Percentiles rank a stretch among this genome's conserved stretches.
phyloP scores from a whole-genome alignment of 2,888 invertebrate species.

The Dicranocentrus wangi region DNA sequence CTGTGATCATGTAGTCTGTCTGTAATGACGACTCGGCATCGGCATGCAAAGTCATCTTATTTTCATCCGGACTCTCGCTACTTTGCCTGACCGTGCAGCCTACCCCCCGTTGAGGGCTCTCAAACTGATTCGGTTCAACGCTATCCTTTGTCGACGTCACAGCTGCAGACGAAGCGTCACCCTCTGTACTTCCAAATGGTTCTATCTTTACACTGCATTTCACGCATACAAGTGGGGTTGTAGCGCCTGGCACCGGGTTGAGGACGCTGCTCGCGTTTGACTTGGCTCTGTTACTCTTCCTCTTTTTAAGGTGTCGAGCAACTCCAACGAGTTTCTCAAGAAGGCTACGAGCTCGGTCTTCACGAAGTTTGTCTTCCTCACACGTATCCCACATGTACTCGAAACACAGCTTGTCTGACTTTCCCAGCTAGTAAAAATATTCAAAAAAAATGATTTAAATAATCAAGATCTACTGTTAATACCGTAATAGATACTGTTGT shows the following conservation, averaged over 20 bases:
- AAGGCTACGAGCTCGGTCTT: conserved; percentile 56
- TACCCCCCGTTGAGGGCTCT: conserved; percentile 24
- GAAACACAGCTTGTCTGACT: conserved; percentile 74
- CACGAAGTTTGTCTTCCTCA: conserved; percentile 58
- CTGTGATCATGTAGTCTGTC: too few relatives aligned
- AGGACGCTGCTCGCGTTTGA: conserved; percentile 3
- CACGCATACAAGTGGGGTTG: conserved; percentile 35
- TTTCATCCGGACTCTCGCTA: conserved; percentile 24
- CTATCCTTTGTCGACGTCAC: not conserved
- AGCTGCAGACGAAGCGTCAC: not conserved
- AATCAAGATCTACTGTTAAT: too few relatives aligned
- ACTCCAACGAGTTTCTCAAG: conserved; percentile 64
- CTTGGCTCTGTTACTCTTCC: conserved; percentile 65
- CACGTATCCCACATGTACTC: conserved; percentile 76
- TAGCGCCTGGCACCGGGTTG: not conserved
- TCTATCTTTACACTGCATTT: conserved; percentile 66
- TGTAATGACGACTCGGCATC: not conserved
- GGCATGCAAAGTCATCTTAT: conserved; percentile 31
- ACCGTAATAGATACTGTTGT: not conserved
- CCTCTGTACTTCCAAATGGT: conserved; percentile 24
- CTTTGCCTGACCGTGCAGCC: not conserved
- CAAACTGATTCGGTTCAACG: conserved; percentile 5
- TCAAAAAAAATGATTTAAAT: not conserved
- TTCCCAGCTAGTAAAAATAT: conserved; percentile 73
- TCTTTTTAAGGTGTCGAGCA: conserved; percentile 69